Conservation (phyloP, 2,888 invertebrate genomes). For the Synanthedon formicaeformis region DNA sequence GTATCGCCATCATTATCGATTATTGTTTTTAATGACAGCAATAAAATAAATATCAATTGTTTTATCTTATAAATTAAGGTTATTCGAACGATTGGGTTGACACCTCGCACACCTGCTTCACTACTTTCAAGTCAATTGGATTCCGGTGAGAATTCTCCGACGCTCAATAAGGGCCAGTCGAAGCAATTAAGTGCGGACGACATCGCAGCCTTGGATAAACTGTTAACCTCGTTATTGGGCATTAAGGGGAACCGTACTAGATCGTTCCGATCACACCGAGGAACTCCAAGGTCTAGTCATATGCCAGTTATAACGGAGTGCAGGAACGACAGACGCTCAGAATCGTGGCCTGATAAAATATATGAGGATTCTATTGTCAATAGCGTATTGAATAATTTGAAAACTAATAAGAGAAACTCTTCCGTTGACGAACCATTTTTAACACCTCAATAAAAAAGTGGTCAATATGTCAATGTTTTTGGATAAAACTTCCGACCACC, state of each 20-base stretch:
- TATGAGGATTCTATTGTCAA: constrained; percentile 52
- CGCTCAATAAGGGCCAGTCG: constrained; percentile 12
- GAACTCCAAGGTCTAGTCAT: constrained; percentile 44
- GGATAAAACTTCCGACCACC: no score
- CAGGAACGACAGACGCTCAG: constrained; percentile 29
- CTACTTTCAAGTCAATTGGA: constrained; percentile 35
- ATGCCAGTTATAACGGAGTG: constrained; percentile 32
- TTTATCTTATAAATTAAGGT: constrained; percentile 21
- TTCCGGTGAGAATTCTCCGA: constrained; percentile 38
- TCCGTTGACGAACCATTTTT: constrained; percentile 48
- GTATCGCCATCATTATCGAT: no score
- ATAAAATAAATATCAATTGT: no score
- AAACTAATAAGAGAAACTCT: constrained; percentile 38
- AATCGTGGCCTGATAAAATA: constrained; percentile 58
- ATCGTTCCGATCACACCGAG: constrained; percentile 44
- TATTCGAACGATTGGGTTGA: constrained; percentile 43
- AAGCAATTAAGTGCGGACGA: constrained; percentile 64
- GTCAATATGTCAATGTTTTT: no score
- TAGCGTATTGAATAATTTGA: constrained; percentile 47
- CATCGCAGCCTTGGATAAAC: constrained; percentile 73
- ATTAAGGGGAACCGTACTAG: constrained; percentile 40
- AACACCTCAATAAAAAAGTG: constrained; percentile 36
- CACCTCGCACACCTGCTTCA: constrained; percentile 36
- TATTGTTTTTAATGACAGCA: no score
- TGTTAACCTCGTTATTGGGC: constrained; percentile 72